Conservation (phyloP, 2,113 vertebrate species). For the Pangasianodon hypophthalmus region DNA sequence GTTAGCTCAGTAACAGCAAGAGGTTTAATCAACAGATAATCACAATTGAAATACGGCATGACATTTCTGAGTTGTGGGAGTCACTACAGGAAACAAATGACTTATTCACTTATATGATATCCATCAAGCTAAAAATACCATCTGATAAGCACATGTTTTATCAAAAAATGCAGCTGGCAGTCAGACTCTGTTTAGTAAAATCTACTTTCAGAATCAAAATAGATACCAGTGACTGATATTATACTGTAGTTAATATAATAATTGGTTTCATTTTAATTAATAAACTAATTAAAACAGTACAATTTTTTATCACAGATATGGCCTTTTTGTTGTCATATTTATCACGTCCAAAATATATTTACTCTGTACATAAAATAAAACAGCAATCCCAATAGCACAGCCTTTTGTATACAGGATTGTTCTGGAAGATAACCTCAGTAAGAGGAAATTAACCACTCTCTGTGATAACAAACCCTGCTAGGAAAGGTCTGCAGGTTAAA, state of each 20-base stretch:
- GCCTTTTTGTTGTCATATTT: background rate
- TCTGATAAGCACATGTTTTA: background rate
- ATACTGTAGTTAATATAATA: background rate
- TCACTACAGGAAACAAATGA: constrained; percentile 15
- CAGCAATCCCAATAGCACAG: background rate
- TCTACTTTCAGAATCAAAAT: constrained; percentile 9
- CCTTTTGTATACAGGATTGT: background rate
- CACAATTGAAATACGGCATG: background rate
- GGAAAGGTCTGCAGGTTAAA: constrained; percentile 32
- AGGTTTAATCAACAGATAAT: constrained; percentile 40
- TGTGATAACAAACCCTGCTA: constrained; percentile 49
- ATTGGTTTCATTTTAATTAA: background rate
- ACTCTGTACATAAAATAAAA: background rate
- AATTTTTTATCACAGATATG: background rate
- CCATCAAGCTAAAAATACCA: constrained; percentile 27
- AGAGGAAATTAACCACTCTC: constrained; percentile 42
- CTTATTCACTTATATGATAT: background rate
- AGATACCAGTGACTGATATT: background rate
- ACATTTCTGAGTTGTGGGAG: background rate
- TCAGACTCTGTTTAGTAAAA: constrained; percentile 16
- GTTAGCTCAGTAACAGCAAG: constrained; percentile 24
- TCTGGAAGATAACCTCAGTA: background rate
- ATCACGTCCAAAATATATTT: background rate
- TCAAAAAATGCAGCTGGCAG: background rate
- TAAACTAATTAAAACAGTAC: no score